phyloP scores from a whole-genome alignment of 2,888 invertebrate genomes.

The Drosophila silvestris region DNA sequence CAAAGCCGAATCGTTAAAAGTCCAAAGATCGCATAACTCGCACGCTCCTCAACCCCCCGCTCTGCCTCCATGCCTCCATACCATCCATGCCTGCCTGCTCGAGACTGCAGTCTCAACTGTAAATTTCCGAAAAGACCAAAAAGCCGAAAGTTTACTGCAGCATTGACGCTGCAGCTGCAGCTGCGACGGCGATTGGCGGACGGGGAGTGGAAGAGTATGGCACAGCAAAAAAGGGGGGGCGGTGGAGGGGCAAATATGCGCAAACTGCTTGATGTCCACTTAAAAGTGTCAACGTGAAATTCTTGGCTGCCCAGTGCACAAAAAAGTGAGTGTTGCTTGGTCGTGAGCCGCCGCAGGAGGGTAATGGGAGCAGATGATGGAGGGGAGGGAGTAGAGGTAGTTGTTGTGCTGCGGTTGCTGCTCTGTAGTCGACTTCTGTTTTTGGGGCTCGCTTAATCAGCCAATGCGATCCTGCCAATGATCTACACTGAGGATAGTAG shows the following conservation, averaged over 20 bases:
- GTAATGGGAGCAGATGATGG: constrained; percentile 13
- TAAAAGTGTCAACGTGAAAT: constrained; percentile 84
- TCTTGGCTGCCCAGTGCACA: constrained; percentile 69
- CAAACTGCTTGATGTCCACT: constrained; percentile 83
- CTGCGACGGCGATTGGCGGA: constrained; percentile 17
- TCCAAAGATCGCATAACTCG: constrained; percentile 80
- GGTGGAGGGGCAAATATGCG: constrained; percentile 63
- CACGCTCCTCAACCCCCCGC: constrained; percentile 39
- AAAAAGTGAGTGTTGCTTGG: constrained; percentile 68
- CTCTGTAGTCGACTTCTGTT: constrained; percentile 62
- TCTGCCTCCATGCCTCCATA: background rate
- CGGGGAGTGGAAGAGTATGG: background rate
- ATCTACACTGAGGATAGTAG: constrained; percentile 18
- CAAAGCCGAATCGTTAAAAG: constrained; percentile 75
- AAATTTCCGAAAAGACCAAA: constrained; percentile 71
- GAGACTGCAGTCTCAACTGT: constrained; percentile 57
- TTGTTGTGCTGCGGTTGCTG: constrained; percentile 15
- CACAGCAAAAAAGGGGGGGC: background rate
- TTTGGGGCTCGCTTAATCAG: constrained; percentile 21
- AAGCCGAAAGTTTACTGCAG: constrained; percentile 50
- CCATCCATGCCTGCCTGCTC: background rate
- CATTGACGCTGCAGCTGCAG: constrained; percentile 45
- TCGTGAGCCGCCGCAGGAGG: constrained; percentile 47
- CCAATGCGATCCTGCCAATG: constrained; percentile 27
- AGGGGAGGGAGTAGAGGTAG: constrained; percentile 6